Base-by-base conservation (phyloP, 2,888 invertebrate genomes). In the Cryptops parisi region DNA sequence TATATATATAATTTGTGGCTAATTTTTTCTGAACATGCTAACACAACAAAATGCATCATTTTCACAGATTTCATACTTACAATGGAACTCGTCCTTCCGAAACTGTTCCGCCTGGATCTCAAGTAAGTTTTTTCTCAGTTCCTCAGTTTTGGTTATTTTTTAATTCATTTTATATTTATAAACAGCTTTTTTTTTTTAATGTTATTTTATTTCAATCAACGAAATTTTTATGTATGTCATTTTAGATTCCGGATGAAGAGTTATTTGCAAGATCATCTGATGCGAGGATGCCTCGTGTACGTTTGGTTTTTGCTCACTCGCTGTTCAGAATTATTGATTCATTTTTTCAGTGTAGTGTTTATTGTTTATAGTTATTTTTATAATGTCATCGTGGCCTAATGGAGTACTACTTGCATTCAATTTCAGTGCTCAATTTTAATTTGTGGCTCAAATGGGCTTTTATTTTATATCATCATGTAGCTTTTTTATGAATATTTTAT, bases 21-120 rank as follows among this genome's bases (percentile, higher is more conserved):
- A 15, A 15, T 33, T 33, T 9, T 33, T 33, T 33, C 15, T n/a
- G n/a, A n/a, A n/a, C n/a, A n/a, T n/a, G n/a, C n/a, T n/a, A n/a
- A n/a, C n/a, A n/a, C n/a, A n/a, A n/a, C n/a, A n/a, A n/a, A n/a
- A n/a, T n/a, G n/a, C n/a, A n/a, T n/a, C 15, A 33, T 33, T 33
- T 33, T 33, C 33, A 44, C 64, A 84, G 84, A 72, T 89, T 89
- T 74, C 88, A 89, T 69, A 81, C 82, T 57, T 87, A 84, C 68
- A 88, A 88, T 72, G 80, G 82, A 55, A 77, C 80, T 55, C 76
- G 84, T 63, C 78, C 78, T 54, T 82, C 82, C 61, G 88, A 88
- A 69, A 75, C 78, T 46, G 78, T 78, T 41, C 77, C 78, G 17
- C 70, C 74, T 45, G 78, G 77, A 55, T 73, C 75, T 47, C 77